Evolutionary conservation across 2,113 vertebrate species (phyloP), one percentile per base, ranked within the genome.

Genomic region (Salvelinus sp.): DNA sequence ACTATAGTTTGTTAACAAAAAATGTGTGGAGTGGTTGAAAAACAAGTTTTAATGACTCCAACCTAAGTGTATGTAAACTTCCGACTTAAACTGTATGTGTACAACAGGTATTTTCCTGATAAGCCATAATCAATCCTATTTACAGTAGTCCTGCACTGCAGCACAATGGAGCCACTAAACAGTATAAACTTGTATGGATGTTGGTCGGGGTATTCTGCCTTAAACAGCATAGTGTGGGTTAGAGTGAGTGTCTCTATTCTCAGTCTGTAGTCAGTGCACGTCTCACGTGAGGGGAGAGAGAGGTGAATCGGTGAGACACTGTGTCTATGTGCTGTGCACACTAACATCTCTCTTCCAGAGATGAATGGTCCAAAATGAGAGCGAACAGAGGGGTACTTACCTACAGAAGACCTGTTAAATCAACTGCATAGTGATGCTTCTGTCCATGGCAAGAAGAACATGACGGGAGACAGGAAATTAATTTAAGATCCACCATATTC

Each of bases 271-370:
- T 77, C 78, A 23, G 63, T 58, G 44, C 78, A 84, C 68, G 25
- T 84, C 70, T 81, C 48, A 62, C 14, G 4, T 44, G 62, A 71
- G 30, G 63, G 69, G 33, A 67, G 44, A 50, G 71, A 71, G 38
- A 27, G 83, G 74, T 77, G 78, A 79, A 79, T 54, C 16, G 83
- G 76, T 77, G 78, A 79, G 81, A 75, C 66, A 47, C 12, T 3
- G 44, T 64, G 47, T 25, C 63, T 54, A 47, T 80, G 75, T 85
- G 80, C 81, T 74, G 50, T 70, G 73, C 54, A 81, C 70, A 48
- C 63, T 65, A 84, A 78, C 72, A 48, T 22, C 72, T 12, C 28
- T 38, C 28, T 38, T n/a, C 10, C 27, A n/a, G 30, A 25, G 57
- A 23, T 2, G 38, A 44, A 13, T 69, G 66, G 23, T 20, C 25